Conservation (phyloP, 1,140 invertebrate genomes). For the Danaus melanippus region DNA sequence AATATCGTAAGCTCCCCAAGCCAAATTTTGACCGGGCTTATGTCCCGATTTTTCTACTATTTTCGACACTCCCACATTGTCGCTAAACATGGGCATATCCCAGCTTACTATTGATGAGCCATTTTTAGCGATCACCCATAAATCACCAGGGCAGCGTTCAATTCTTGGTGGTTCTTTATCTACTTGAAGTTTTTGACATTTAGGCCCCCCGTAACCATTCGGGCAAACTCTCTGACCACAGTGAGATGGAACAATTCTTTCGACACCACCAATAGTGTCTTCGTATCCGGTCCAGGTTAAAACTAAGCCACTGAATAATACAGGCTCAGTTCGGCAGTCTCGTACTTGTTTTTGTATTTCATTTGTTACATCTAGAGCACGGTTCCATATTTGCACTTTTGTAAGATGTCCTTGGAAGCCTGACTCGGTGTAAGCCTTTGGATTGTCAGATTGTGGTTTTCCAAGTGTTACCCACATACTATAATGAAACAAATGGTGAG, state of each 20-base stretch:
- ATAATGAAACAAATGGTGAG: slow-evolving; percentile 31
- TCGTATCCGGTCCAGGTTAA: slow-evolving; percentile 96
- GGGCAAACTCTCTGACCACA: slow-evolving; percentile 91
- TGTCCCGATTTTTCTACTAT: slow-evolving; percentile 90
- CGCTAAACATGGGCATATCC: slow-evolving; percentile 93
- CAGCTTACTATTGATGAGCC: slow-evolving; percentile 93
- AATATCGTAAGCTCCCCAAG: slow-evolving; percentile 94
- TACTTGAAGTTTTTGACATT: slow-evolving; percentile 87
- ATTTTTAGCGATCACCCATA: slow-evolving; percentile 94
- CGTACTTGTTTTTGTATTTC: slow-evolving; percentile 95
- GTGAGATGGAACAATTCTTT: slow-evolving; percentile 90
- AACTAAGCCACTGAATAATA: slow-evolving; percentile 87
- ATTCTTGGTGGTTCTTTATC: slow-evolving; percentile 91
- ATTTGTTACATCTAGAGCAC: slow-evolving; percentile 89
- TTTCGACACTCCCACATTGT: slow-evolving; percentile 86
- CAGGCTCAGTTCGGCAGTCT: slow-evolving; percentile 92
- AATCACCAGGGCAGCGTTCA: slow-evolving; percentile 91
- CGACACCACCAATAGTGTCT: slow-evolving; percentile 88
- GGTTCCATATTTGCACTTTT: slow-evolving; percentile 95
- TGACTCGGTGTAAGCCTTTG: slow-evolving; percentile 84
- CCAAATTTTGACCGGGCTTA: slow-evolving; percentile 89
- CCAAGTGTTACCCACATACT: slow-evolving; percentile 95
- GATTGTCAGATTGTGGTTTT: slow-evolving; percentile 83
- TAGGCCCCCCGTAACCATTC: slow-evolving; percentile 85
- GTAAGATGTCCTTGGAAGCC: slow-evolving; percentile 97